Percentiles rank a stretch among this genome's conserved stretches.
Evolutionary conservation across 2,888 invertebrate species (phyloP).

Genomic region (Cantharis nigra): DNA sequence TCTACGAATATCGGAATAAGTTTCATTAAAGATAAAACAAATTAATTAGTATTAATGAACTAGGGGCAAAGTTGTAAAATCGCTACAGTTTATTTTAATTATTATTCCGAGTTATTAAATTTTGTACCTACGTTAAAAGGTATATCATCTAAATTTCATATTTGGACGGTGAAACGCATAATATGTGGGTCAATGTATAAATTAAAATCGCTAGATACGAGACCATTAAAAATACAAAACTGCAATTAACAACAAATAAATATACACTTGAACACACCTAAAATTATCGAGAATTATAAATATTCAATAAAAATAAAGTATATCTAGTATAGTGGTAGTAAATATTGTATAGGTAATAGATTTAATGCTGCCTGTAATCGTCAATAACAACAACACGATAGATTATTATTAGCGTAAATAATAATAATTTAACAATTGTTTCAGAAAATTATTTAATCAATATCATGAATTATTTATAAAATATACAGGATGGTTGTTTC

Average conservation of each 20-base stretch:
- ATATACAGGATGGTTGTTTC: not conserved
- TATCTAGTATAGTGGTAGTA: not conserved
- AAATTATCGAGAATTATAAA: not conserved
- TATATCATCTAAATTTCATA: not conserved
- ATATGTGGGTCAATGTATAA: conserved; percentile 16
- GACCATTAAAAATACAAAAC: conserved; percentile 9
- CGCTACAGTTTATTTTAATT: not conserved
- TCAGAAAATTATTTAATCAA: not conserved
- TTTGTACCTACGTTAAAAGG: not conserved
- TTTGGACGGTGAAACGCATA: not conserved
- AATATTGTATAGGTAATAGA: not conserved
- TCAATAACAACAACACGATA: not conserved
- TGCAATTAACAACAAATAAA: conserved; percentile 8
- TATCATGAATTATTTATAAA: not conserved
- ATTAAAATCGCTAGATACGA: conserved; percentile 10
- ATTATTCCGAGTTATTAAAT: not conserved
- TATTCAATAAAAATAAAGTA: not conserved
- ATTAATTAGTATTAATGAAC: not conserved
- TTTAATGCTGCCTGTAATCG: not conserved
- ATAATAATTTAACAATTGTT: not conserved
- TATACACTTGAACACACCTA: conserved; percentile 2
- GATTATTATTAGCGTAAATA: not conserved
- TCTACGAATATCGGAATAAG: not conserved
- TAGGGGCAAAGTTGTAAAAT: not conserved
- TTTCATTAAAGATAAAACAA: not conserved